Conservation (phyloP, 2,113 vertebrate genomes). For the Tringa solitaria region DNA sequence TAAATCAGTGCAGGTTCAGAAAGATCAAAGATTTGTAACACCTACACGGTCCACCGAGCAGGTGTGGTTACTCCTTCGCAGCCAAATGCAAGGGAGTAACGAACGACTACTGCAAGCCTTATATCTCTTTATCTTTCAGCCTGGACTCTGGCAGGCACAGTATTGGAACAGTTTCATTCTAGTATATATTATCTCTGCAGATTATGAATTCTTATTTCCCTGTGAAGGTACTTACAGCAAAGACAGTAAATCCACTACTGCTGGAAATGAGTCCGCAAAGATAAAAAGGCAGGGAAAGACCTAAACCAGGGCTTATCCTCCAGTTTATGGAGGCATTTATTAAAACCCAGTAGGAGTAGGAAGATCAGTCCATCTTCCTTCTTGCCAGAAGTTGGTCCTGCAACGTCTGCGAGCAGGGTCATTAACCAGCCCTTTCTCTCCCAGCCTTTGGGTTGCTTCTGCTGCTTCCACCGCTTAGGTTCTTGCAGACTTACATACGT, state of each 20-base stretch:
- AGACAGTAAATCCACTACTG: constrained; percentile 20
- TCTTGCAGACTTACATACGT: fast-evolving
- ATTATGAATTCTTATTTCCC: constrained; percentile 38
- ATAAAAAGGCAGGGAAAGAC: background rate
- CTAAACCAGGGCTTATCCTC: background rate
- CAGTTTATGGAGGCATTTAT: background rate
- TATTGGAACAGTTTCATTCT: constrained; percentile 16
- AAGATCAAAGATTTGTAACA: background rate
- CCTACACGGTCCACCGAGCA: background rate
- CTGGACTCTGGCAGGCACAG: constrained; percentile 27
- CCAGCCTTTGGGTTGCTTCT: background rate
- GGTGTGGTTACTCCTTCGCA: background rate
- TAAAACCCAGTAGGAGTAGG: background rate
- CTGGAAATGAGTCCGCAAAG: background rate
- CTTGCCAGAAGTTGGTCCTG: background rate
- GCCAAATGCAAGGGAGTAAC: background rate
- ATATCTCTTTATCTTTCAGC: constrained; percentile 17
- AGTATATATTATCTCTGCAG: constrained; percentile 20
- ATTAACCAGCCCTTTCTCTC: background rate
- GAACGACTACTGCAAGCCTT: background rate
- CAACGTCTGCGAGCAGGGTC: background rate
- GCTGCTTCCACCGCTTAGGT: background rate
- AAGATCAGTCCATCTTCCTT: background rate
- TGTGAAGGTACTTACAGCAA: constrained; percentile 7
- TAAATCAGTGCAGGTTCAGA: constrained; percentile 6